Base-by-base conservation (phyloP, 1,140 invertebrate genomes). In the Heliconius melpomene region DNA sequence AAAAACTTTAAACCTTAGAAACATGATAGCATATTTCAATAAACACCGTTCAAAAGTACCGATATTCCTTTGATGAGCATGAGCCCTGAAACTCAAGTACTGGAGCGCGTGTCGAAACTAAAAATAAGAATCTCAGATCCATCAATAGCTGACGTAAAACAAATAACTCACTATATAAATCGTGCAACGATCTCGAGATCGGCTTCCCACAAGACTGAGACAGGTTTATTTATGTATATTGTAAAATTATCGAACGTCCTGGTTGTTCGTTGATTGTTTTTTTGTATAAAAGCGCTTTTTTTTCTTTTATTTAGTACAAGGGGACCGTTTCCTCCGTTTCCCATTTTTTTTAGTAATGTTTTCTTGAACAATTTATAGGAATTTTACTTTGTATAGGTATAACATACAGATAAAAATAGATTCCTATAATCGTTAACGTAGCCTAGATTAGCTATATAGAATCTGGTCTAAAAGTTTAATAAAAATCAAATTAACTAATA, bases 121-220 rank as follows among this genome's bases (percentile, higher is more conserved):
- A 86, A 88, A 87, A 89, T 88, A 89, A 77, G 83, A 81, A 82
- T 77, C 82, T 84, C 85, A 90, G 87, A 93, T 93, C 89, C 89
- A 94, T 94, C 89, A 93, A 91, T 87, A 84, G 86, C 85, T 90
- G 91, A 94, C 91, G 89, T 92, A 91, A 91, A 93, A 90, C 90
- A 93, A 92, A 93, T 94, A 93, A 90, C 86, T 87, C 84, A 83
- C 78, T 81, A 77, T 82, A 89, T 91, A 90, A 90, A 89, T 88
- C 87, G 87, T 90, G 86, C 83, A 80, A 76, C 79, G 83, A 84
- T 86, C 80, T 81, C 74, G 52, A 78, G 80, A 77, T 81, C 84
- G 36, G 82, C 77, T 85, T 83, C 79, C 77, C 80, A 81, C 78
- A 79, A 76, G 57, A 74, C 74, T 66, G 11, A 66, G n/a, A 66